These are phyloP conservation scores for Drosophila lacteicornis DNA, from an alignment of 1,140 invertebrate species.

Conservation along the genomic window DNA sequence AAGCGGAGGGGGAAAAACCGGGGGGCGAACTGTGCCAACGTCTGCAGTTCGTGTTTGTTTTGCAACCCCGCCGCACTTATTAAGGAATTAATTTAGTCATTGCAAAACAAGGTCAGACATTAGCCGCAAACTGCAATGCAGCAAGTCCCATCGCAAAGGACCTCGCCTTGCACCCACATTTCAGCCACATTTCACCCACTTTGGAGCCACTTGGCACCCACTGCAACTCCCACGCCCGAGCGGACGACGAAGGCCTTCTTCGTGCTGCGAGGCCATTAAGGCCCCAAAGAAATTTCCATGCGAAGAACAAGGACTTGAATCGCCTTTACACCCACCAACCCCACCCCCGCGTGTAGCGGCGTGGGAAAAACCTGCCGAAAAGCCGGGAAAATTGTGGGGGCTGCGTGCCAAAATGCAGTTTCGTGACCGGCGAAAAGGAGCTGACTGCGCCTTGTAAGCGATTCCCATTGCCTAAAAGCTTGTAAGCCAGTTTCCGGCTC, in stretches of 20 bases:
- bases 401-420: slow-evolving; percentile 78
- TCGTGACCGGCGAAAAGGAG: slow-evolving; percentile 58
- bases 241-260: slow-evolving; percentile 36
- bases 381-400: slow-evolving; percentile 29
- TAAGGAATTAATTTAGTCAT: slow-evolving; percentile 84
- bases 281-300: slow-evolving; percentile 71
- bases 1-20: slow-evolving; percentile 2
- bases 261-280: slow-evolving; percentile 74
- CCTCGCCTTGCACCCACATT: neutral
- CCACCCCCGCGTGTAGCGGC: slow-evolving; percentile 27
- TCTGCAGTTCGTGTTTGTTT: slow-evolving; percentile 75
- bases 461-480: slow-evolving; percentile 83
- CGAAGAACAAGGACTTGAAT: slow-evolving; percentile 34
- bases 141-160: slow-evolving; percentile 46
- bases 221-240: slow-evolving; percentile 48
- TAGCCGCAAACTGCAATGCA: slow-evolving; percentile 83
- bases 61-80: slow-evolving; percentile 66
- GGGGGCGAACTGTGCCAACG: slow-evolving; percentile 54
- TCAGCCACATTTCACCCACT: neutral
- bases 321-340: slow-evolving; percentile 28
- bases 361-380: slow-evolving; percentile 78
- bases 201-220: slow-evolving; percentile 11
- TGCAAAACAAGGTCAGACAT: slow-evolving; percentile 83
- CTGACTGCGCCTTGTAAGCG: slow-evolving; percentile 67
- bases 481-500: slow-evolving; percentile 80